Conservation (phyloP, 2,113 vertebrate species). For the Dolichotis patagonum region DNA sequence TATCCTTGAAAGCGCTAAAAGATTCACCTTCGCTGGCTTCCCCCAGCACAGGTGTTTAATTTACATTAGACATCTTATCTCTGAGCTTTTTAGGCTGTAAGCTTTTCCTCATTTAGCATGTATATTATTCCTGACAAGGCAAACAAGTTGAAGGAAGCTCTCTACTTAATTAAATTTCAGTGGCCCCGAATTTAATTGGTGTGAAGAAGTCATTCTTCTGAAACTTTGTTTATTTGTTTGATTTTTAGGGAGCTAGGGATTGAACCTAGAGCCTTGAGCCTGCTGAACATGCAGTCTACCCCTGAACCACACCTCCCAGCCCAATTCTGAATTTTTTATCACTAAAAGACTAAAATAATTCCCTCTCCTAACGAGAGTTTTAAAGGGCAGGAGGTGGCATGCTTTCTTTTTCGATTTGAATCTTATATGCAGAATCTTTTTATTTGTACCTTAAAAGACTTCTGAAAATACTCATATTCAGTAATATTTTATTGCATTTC, state of each 20-base stretch:
- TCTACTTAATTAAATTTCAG: conserved; percentile 12
- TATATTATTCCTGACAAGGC: not conserved
- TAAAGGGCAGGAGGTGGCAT: not conserved
- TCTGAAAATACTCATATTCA: not conserved
- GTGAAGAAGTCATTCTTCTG: conserved; percentile 38
- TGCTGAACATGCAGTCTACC: not conserved
- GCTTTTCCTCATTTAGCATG: not conserved
- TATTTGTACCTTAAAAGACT: not conserved
- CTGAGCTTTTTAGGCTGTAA: not conserved
- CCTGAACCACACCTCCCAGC: not conserved
- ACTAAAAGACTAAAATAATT: not conserved
- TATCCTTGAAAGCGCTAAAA: not conserved
- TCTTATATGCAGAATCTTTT: not conserved
- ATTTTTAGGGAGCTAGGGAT: not conserved
- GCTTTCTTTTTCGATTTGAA: conserved; percentile 16
- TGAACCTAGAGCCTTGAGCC: not conserved
- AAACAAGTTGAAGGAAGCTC: not conserved
- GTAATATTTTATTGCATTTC: not conserved
- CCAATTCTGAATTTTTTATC: not conserved
- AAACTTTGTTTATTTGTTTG: not conserved
- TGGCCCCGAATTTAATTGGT: not conserved
- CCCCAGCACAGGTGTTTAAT: not conserved
- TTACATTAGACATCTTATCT: conserved; percentile 1
- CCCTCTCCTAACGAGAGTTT: not conserved
- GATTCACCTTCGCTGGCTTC: not conserved